Percentiles rank a stretch among this genome's conserved stretches.
Conservation (phyloP, 2,888 invertebrate genomes). For the Leptinotarsa tumamoca region DNA sequence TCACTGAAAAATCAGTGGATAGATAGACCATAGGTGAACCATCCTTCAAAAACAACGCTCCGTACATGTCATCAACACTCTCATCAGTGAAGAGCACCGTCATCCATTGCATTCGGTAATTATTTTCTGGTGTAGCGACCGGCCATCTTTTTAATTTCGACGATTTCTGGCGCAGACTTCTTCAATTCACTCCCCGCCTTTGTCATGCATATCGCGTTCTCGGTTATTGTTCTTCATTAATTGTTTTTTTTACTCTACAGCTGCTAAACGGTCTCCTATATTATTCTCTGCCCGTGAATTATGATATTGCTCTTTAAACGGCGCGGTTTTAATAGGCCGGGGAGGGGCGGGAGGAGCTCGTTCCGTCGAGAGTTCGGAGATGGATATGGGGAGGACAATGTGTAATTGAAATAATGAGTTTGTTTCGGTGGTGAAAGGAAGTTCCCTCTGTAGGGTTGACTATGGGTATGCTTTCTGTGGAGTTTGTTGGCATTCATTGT, state of each 20-base stretch:
- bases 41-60: background rate
- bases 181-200: conserved; percentile 57
- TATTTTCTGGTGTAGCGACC: conserved; percentile 52
- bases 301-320: conserved; percentile 46
- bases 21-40: too few species aligned
- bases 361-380: conserved; percentile 7
- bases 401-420: conserved; percentile 19
- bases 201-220: conserved; percentile 59
- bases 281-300: conserved; percentile 46
- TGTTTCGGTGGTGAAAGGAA: background rate
- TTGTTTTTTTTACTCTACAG: conserved; percentile 48
- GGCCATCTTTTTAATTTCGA: conserved; percentile 62
- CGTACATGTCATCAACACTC: background rate
- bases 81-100: conserved; percentile 4
- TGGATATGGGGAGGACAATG: conserved; percentile 13
- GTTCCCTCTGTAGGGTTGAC: background rate
- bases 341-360: conserved; percentile 22
- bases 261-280: conserved; percentile 28
- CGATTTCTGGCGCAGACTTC: conserved; percentile 57
- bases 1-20: too few species aligned
- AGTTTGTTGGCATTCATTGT: too few species aligned
- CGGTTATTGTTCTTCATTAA: conserved; percentile 58
- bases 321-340: conserved; percentile 37
- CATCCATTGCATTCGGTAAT: conserved; percentile 41
- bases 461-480: background rate